Percentiles rank a stretch among this genome's conserved stretches.
Conservation (phyloP, 2,888 invertebrate genomes). For the Phortica okadai region DNA sequence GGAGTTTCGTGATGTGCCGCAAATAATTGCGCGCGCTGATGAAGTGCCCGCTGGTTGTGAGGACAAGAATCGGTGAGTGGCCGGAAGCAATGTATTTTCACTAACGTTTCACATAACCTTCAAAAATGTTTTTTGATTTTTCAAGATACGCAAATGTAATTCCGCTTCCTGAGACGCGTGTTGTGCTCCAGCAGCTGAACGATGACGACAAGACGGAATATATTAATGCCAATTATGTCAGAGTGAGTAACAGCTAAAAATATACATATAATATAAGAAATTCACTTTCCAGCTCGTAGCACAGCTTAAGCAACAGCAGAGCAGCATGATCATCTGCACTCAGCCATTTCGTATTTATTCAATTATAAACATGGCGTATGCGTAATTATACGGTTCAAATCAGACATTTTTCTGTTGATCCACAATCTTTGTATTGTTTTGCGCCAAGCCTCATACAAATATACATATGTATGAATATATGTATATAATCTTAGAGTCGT, state of each 20-base stretch:
- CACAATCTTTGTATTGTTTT: too few species aligned
- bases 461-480: too few species aligned
- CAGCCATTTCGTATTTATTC: not conserved
- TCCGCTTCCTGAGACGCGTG: slow-evolving; percentile 93
- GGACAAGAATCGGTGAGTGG: slow-evolving; percentile 85
- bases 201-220: slow-evolving; percentile 90
- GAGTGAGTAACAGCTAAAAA: slow-evolving; percentile 80
- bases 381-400: slow-evolving; percentile 62
- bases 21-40: slow-evolving; percentile 85
- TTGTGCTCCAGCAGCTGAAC: slow-evolving; percentile 83
- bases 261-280: slow-evolving; percentile 49
- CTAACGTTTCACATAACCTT: too few species aligned
- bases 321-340: not conserved
- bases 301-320: not conserved
- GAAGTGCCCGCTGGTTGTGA: slow-evolving; percentile 92
- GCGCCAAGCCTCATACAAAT: too few species aligned
- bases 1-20: slow-evolving; percentile 89
- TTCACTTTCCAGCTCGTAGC: slow-evolving; percentile 10
- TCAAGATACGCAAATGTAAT: slow-evolving; percentile 92
- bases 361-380: slow-evolving; percentile 28
- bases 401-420: too few species aligned
- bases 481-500: too few species aligned
- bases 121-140: not conserved
- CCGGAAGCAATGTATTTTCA: too few species aligned
- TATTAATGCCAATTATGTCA: slow-evolving; percentile 95